A percentile compares a stretch with the other conserved stretches of the same genome.
phyloP scores from a whole-genome alignment of 1,140 invertebrate species.

The Drosophila paulistorum region DNA sequence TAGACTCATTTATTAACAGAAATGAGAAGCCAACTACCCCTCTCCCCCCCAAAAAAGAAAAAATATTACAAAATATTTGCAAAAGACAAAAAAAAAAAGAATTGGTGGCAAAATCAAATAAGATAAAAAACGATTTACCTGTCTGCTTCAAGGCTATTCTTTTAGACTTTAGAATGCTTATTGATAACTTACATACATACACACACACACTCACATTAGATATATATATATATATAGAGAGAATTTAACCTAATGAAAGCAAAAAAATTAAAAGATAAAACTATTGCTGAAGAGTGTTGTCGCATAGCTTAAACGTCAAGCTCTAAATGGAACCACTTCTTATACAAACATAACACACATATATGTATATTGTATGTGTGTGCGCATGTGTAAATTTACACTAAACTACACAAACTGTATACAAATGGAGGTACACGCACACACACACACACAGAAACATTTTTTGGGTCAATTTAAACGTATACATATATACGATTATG shows the following conservation, averaged over 20 bases:
- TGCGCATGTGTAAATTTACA: conserved; percentile 2
- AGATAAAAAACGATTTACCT: conserved; percentile 17
- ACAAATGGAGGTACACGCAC: too few relatives aligned
- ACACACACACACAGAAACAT: neutral
- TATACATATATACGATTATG: conserved; percentile 29
- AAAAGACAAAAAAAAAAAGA: neutral
- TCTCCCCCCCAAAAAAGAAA: neutral
- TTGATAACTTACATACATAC: conserved; percentile 12
- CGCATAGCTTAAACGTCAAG: conserved; percentile 11
- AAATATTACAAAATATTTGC: neutral
- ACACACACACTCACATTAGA: conserved; percentile 27
- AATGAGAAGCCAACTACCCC: neutral
- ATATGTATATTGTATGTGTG: neutral
- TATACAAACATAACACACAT: too few relatives aligned
- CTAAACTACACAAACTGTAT: conserved; percentile 15
- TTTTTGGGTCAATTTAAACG: conserved; percentile 72
- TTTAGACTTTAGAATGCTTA: conserved; percentile 9
- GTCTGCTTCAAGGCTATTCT: conserved; percentile 1
- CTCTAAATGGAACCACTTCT: conserved; percentile 9
- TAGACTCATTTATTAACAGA: too few relatives aligned
- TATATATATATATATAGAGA: too few relatives aligned
- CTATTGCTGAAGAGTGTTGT: conserved; percentile 55
- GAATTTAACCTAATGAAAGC: conserved; percentile 15
- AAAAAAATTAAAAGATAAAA: conserved; percentile 37
- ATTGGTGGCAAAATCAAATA: neutral